A percentile compares a stretch with the other conserved stretches of the same genome.
Evolutionary conservation across 1,140 invertebrate genomes (phyloP).

Genomic region (Orussus abietinus): DNA sequence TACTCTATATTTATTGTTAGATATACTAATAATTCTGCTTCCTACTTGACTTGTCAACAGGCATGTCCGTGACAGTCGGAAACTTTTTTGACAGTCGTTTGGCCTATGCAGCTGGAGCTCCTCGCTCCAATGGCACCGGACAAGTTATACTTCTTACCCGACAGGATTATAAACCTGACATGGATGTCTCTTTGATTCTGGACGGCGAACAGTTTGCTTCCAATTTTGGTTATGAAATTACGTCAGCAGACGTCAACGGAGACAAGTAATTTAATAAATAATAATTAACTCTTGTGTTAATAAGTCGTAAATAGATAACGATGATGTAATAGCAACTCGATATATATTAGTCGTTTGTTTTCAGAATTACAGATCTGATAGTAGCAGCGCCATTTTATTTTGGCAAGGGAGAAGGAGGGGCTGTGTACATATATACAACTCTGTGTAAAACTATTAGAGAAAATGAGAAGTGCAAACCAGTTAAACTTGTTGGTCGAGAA

Average conservation of each 20-base stretch:
- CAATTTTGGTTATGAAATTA: conserved; percentile 84
- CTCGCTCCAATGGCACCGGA: conserved; percentile 77
- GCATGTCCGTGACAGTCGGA: conserved; percentile 83
- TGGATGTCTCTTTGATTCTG: conserved; percentile 63
- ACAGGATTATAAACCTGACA: conserved; percentile 54
- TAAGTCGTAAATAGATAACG: conserved; percentile 2
- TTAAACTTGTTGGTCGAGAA: conserved; percentile 45
- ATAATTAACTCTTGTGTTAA: conserved; percentile 16
- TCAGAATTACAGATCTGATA: conserved; percentile 76
- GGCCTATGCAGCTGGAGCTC: conserved; percentile 81
- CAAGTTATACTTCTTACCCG: conserved; percentile 81
- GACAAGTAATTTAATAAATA: conserved; percentile 63
- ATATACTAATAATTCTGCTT: conserved; percentile 4
- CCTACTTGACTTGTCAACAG: conserved; percentile 39
- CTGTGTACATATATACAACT: conserved; percentile 85
- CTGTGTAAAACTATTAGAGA: conserved; percentile 36
- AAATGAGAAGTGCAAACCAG: conserved; percentile 36
- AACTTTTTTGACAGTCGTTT: conserved; percentile 65
- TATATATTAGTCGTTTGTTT: conserved; percentile 27
- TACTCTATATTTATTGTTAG: conserved; percentile 4
- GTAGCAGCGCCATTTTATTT: conserved; percentile 93
- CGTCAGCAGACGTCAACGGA: conserved; percentile 80
- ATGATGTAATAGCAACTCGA: conserved; percentile 2
- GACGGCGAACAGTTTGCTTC: conserved; percentile 84
- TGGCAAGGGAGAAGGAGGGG: conserved; percentile 73